Evolutionary conservation across 2,113 vertebrate species (phyloP).

Genomic region (Zootoca vivipara): DNA sequence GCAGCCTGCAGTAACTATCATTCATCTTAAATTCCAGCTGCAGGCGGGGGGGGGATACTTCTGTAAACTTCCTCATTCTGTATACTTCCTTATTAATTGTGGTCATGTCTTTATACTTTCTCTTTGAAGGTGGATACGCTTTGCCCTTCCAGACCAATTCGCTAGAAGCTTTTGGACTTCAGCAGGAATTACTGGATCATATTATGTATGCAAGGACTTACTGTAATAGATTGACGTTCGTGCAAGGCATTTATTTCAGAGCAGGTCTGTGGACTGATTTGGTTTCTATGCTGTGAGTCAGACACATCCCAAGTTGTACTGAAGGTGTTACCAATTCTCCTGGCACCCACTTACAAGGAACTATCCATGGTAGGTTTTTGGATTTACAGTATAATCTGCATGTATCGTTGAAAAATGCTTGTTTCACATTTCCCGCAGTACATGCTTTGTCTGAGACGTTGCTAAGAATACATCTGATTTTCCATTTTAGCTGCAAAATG

Average conservation of each 20-base stretch:
- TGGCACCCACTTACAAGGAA: conserved; percentile 43
- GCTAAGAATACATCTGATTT: conserved; percentile 34
- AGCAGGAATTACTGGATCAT: not conserved
- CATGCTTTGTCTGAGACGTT: conserved; percentile 51
- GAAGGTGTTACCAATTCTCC: conserved; percentile 50
- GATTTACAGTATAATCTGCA: conserved; percentile 43
- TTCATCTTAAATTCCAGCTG: not conserved
- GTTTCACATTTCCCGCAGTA: conserved; percentile 37
- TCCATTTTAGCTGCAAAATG: conserved; percentile 10
- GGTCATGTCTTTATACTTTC: not conserved
- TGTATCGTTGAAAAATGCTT: conserved; percentile 45
- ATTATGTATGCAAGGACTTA: not conserved
- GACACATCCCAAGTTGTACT: conserved; percentile 38
- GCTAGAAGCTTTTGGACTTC: not conserved
- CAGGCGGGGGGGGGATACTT: not conserved
- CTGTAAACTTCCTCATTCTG: not conserved
- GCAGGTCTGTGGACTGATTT: conserved; percentile 46
- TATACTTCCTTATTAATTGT: not conserved
- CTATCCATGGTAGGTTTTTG: conserved; percentile 49
- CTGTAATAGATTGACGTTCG: not conserved
- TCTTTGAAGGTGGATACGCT: not conserved
- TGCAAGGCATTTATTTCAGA: conserved; percentile 39
- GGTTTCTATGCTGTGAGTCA: conserved; percentile 49
- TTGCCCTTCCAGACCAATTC: not conserved
- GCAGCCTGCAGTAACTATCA: not conserved